These are phyloP conservation scores for Cenopis cana DNA, from an alignment of 2,888 invertebrate species.

Conservation along the genomic window DNA sequence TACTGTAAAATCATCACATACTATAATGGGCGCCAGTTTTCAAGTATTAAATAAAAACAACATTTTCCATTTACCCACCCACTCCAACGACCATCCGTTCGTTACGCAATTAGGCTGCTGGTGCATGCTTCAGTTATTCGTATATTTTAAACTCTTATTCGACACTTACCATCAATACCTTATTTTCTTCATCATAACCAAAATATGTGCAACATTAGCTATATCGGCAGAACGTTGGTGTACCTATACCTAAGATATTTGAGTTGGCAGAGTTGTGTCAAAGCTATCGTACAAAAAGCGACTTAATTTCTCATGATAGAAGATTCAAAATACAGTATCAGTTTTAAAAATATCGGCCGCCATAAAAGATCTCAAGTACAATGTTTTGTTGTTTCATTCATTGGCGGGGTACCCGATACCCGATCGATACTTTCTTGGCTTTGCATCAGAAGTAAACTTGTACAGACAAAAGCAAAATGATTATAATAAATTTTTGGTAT, in stretches of 20 bases:
- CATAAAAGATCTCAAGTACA: too few species aligned
- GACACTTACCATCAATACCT: neutral
- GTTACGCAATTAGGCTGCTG: neutral
- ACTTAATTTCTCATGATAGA: too few species aligned
- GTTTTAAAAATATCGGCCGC: too few species aligned
- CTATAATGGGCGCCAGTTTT: too few species aligned
- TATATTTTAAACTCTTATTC: neutral
- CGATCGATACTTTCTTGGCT: slow-evolving; percentile 55
- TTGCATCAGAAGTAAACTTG: slow-evolving; percentile 72
- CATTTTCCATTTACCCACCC: too few species aligned
- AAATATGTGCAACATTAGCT: neutral
- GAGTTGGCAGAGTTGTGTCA: too few species aligned
- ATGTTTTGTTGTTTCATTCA: too few species aligned
- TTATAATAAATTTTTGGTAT: slow-evolving; percentile 14
- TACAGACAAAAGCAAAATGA: slow-evolving; percentile 62
- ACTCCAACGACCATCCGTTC: neutral
- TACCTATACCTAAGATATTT: too few species aligned
- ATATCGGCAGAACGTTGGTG: slow-evolving; percentile 5
- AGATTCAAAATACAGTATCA: too few species aligned
- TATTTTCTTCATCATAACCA: neutral
- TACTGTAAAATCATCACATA: neutral
- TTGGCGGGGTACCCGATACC: slow-evolving; percentile 22
- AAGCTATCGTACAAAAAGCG: too few species aligned
- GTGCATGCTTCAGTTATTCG: too few species aligned
- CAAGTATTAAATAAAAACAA: too few species aligned